Evolutionary conservation across 2,888 invertebrate genomes (phyloP).

Genomic region (Sycophila texana): DNA sequence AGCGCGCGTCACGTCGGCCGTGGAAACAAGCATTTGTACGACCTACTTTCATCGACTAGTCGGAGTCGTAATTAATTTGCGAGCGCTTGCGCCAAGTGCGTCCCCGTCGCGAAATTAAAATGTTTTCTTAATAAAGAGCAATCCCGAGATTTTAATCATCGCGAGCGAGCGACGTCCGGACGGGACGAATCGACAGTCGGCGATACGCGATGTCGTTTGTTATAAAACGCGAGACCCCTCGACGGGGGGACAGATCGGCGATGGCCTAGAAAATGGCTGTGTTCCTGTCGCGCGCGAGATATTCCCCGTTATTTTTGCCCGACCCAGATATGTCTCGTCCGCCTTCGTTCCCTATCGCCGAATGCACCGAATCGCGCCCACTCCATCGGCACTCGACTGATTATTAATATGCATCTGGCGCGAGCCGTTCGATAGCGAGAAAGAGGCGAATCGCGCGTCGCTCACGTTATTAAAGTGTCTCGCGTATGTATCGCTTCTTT

Average conservation of each 20-base stretch:
- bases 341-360: constrained; percentile 39
- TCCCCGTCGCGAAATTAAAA: background rate
- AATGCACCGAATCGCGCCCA: background rate
- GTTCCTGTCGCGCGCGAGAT: constrained; percentile 25
- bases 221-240: constrained; percentile 20
- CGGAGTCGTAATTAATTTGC: background rate
- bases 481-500: background rate
- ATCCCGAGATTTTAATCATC: constrained; percentile 32
- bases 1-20: background rate
- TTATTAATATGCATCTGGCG: constrained; percentile 27
- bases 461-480: background rate
- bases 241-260: background rate
- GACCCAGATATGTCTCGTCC: constrained; percentile 58
- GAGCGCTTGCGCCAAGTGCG: background rate
- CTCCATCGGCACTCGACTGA: constrained; percentile 8
- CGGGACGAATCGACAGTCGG: constrained; percentile 18
- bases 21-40: too few relatives aligned
- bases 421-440: background rate
- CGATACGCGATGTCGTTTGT: constrained; percentile 19
- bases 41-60: too few relatives aligned
- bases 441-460: background rate
- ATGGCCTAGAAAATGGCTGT: constrained; percentile 35
- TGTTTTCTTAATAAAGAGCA: constrained; percentile 1
- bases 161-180: background rate
- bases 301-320: constrained; percentile 55